Percentiles rank a stretch among this genome's conserved stretches.
phyloP scores from a whole-genome alignment of 2,113 vertebrate genomes.

The Hippocampus barbouri region DNA sequence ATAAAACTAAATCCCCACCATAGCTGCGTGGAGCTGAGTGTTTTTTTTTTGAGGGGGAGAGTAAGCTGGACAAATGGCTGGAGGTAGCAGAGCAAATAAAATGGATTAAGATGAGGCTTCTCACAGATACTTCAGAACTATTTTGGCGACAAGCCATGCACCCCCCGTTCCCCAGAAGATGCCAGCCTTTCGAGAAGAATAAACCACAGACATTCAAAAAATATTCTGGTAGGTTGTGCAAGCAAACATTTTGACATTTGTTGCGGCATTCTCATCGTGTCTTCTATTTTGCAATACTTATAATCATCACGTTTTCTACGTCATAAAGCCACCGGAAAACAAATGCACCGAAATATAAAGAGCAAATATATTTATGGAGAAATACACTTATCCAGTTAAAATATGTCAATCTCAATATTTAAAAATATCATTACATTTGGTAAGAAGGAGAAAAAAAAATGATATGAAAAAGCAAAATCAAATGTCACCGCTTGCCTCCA shows the following conservation, averaged over 20 bases:
- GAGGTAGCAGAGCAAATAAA: conserved; percentile 78
- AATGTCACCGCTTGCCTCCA: conserved; percentile 69
- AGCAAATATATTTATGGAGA: no score
- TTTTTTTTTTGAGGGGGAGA: conserved; percentile 36
- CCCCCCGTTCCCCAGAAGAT: conserved; percentile 7
- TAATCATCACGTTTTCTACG: neutral
- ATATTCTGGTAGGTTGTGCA: neutral
- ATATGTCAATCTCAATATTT: neutral
- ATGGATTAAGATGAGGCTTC: conserved; percentile 75
- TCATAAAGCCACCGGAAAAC: neutral
- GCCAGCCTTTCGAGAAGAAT: neutral
- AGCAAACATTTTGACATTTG: neutral
- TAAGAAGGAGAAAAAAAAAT: neutral
- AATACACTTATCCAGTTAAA: no score
- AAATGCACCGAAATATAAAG: neutral
- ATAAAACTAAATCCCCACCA: conserved; percentile 83
- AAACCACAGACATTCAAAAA: neutral
- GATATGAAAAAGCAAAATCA: conserved; percentile 63
- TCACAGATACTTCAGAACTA: conserved; percentile 76
- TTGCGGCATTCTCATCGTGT: neutral
- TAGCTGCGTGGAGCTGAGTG: conserved; percentile 54
- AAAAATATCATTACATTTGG: neutral
- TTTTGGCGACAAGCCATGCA: conserved; percentile 62
- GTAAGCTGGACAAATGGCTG: conserved; percentile 92
- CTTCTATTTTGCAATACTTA: neutral